Conservation (phyloP, 2,888 invertebrate genomes). For the Scaptomyza caliginosa region DNA sequence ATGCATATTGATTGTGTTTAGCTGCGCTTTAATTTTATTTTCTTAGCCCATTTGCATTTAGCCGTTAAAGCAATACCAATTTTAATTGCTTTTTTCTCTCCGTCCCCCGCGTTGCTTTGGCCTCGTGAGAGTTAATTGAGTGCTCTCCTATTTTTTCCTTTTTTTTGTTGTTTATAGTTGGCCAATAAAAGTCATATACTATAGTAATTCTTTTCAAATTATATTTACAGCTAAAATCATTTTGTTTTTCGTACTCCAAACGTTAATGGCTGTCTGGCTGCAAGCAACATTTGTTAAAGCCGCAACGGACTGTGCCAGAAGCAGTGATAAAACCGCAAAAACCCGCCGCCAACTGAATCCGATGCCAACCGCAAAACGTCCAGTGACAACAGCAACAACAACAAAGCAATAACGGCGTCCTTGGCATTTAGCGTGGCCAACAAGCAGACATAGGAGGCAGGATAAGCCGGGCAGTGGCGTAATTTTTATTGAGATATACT, state of each 20-base stretch:
- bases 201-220: not conserved
- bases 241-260: conserved; percentile 4
- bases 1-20: not conserved
- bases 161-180: not conserved
- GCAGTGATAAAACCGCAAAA: conserved; percentile 27
- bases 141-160: too few relatives aligned
- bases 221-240: conserved; percentile 39
- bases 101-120: not conserved
- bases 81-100: conserved; percentile 15
- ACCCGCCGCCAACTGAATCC: conserved; percentile 35
- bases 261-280: conserved; percentile 39
- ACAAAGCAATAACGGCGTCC: conserved; percentile 48
- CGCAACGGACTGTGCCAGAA: conserved; percentile 23
- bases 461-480: conserved; percentile 10
- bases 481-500: conserved; percentile 50
- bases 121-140: not conserved
- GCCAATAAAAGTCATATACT: conserved; percentile 10
- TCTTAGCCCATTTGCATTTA: not conserved
- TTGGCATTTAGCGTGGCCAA: conserved; percentile 65
- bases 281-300: conserved; percentile 16
- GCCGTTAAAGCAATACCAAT: conserved; percentile 22
- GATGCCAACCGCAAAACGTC: conserved; percentile 47
- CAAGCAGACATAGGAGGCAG: conserved; percentile 9
- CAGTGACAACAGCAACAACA: conserved; percentile 24
- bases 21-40: not conserved